Evolutionary conservation across 2,797 vertebrate genomes (phyloP), one percentile per base, ranked within the genome.

Genomic region (Melanotaenia parkinsoni): DNA sequence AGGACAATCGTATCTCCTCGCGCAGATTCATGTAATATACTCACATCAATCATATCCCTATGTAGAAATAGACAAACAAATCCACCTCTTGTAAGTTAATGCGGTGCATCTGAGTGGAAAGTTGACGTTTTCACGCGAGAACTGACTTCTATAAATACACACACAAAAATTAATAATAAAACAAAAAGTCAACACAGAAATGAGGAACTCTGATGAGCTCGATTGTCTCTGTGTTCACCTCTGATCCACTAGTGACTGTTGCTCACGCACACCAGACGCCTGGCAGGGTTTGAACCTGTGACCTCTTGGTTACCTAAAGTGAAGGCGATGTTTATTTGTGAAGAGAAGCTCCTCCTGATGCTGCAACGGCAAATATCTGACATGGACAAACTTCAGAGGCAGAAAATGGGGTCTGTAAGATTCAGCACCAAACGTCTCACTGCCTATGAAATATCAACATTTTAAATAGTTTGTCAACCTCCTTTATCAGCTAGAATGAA

Each of bases 51-150:
- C 96, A 97, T 95, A 91, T 90, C 93, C 94, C 91, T 91, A 96
- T 96, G 97, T 96, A 97, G 95, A 93, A 96, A 96, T 95, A 96
- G 95, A 96, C 94, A 97, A 96, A 97, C 95, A 96, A 96, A 97
- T 96, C 94, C 93, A 83, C 93, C 93, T 93, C 92, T 94, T 35
- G 95, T 93, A 95, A 95, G 96, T 96, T 97, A 97, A 97, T 97
- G 96, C 86, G 94, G 96, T 95, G 96, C 96, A 97, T 97, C 97
- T 97, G 96, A 94, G 96, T 96, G 96, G 96, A 97, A 98, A 97
- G 96, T 96, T 95, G 96, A 97, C 96, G 95, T 96, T 98, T 98
- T 97, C 96, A 98, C 96, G 96, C 96, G 94, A 96, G 95, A 94
- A 97, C 94, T 95, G 96, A 97, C 96, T 97, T 96, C 96, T 28